Base-by-base conservation (phyloP, 2,113 vertebrate species). In the Solenodon paradoxus region DNA sequence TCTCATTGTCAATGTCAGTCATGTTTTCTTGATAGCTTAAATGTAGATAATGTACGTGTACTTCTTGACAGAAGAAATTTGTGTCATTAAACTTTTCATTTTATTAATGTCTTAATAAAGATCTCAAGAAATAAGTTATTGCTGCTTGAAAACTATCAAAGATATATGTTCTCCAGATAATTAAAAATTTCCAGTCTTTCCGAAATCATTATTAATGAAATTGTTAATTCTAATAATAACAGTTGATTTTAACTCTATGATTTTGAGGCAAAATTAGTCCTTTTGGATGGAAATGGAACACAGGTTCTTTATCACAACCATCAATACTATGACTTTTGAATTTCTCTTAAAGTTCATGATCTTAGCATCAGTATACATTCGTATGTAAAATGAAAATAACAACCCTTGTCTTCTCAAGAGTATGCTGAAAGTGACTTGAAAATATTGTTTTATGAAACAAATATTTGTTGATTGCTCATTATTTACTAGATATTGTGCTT, bases 401-500 rank as follows among this genome's bases (percentile, higher is more conserved):
- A 74, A 11, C 45, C 64, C 13, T 9, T 69, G 24, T 68, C 47
- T 57, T 94, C 57, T 88, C 59, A 89, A 64, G 15, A 28, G 83
- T 74, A 64, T 15, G 45, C 75, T 92, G 66, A 75, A 90, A 96
- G 49, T 64, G 11, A 40, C 78, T 90, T 71, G 53, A 72, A 92
- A 87, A 11, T 32, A 45, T 12, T 80, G 64, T 80, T 94, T 94
- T 59, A 53, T 35, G 79, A 83, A 88, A 71, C 24, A 66, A 78
- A 6, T 66, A 47, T 24, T 53, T 47, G 28, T 45, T 26, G 19
- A 57, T 79, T 75, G 42, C 2, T 79, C 35, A 38, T 63, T 42
- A 74, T 8, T 9, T 90, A 32, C 15, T 13, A n/a, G 63, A 83
- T 9, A 59, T 2, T 51, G 12, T 79, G 55, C n/a, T 91, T 95